Evolutionary conservation across 2,888 invertebrate species (phyloP).

Genomic region (Ditula angustiorana): DNA sequence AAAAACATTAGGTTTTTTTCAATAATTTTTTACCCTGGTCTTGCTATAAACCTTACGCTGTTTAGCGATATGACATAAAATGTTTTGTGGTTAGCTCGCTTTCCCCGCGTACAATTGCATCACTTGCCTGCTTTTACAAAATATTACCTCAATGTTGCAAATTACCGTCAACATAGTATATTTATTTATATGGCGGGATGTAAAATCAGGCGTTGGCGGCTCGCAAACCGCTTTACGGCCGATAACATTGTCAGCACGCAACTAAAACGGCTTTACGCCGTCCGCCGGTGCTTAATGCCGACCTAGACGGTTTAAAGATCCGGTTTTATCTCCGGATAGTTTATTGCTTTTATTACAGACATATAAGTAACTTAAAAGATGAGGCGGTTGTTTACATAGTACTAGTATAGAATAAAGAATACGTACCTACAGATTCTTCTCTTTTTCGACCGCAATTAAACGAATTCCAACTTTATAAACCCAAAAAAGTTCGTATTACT

Average conservation of each 20-base stretch:
- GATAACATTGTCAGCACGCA: conserved; percentile 63
- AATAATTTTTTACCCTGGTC: too few species aligned
- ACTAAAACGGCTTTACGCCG: conserved; percentile 60
- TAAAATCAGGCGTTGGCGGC: conserved; percentile 58
- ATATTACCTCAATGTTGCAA: conserved; percentile 3
- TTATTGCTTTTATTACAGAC: conserved; percentile 2
- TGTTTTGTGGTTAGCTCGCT: too few species aligned
- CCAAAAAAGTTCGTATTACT: too few species aligned
- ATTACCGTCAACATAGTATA: conserved; percentile 13
- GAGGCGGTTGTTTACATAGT: too few species aligned
- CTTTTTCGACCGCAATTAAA: too few species aligned
- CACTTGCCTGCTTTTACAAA: not conserved
- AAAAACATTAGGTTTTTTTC: too few species aligned
- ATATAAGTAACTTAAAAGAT: not conserved
- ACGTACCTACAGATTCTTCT: too few species aligned
- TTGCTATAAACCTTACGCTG: too few species aligned
- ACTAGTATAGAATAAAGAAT: too few species aligned
- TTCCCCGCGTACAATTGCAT: too few species aligned
- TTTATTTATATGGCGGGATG: conserved; percentile 43
- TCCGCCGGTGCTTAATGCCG: conserved; percentile 24
- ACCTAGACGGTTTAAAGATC: conserved; percentile 14
- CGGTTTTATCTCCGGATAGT: conserved; percentile 8
- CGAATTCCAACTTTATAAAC: too few species aligned
- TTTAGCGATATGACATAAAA: too few species aligned
- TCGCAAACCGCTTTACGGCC: conserved; percentile 59